Evolutionary conservation across 2,888 invertebrate species (phyloP), one percentile per base, ranked within the genome.

Genomic region (Pollenia griseotomentosa): DNA sequence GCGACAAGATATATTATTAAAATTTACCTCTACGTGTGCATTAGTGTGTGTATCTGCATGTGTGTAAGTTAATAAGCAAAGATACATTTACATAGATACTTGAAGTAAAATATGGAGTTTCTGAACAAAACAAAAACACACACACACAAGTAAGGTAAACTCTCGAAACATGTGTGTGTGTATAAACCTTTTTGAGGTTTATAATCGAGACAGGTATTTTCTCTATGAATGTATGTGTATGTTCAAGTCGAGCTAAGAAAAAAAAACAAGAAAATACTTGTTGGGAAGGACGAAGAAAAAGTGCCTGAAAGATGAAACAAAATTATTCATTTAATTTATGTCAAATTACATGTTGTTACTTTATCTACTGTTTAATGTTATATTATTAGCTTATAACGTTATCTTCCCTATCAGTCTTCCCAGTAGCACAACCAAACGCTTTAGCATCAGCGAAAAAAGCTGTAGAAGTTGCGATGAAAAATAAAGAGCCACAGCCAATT

Each of bases 241-340:
- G 23, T 48, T n/a, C 59, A 66, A 55, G 53, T 10, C 23, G 44
- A 40, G 40, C 16, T 44, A 59, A 46, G 8, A 59, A 19, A 10
- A 4, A 14, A 8, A 14, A 14, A 23, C 23, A 66, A 48, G 33
- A 61, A 16, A 51, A 16, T 1, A n/a, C 23, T 8, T 40, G 40
- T 40, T 40, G 51, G 51, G 23, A 65, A 44, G 44, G 14, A 10
- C 14, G 42, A 65, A 65, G 23, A n/a, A 48, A 10, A 11, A 14
- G 48, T n/a, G 42, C 51, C 12, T 14, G 9, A 57, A 71, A 73
- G 59, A 77, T 44, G 23, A 82, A 79, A 85, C 51, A 73, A 80
- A 80, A 77, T 87, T 78, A 61, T 66, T 84, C 61, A 84, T 81
- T 84, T 87, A 87, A 81, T 81, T 83, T 81, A 87, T 81, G 81